Evolutionary conservation across 2,113 vertebrate genomes (phyloP).

Genomic region (Corythoichthys intestinalis): DNA sequence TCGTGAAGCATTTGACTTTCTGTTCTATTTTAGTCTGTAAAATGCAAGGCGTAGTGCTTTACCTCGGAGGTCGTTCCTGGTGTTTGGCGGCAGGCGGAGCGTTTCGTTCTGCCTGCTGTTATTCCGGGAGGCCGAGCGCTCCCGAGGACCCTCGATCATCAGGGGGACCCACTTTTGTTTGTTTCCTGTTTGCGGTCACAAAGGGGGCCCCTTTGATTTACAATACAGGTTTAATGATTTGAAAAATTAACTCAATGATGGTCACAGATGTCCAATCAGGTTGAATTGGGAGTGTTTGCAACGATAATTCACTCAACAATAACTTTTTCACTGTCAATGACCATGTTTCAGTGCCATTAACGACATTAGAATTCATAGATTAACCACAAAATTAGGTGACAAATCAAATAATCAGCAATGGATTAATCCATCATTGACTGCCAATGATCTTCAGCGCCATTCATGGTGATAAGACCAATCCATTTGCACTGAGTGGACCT

Average conservation of each 20-base stretch:
- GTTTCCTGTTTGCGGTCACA: slow-evolving; percentile 76
- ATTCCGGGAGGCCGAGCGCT: slow-evolving; percentile 90
- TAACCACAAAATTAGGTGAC: too few species aligned
- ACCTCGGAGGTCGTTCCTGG: slow-evolving; percentile 90
- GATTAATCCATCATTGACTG: too few species aligned
- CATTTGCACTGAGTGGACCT: too few species aligned
- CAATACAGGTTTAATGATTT: neutral
- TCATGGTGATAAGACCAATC: too few species aligned
- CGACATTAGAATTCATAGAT: too few species aligned
- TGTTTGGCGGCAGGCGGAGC: slow-evolving; percentile 81
- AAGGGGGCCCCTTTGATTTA: neutral
- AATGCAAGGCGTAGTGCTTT: neutral
- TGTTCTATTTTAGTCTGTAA: neutral
- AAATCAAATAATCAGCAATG: too few species aligned
- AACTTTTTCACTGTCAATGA: too few species aligned
- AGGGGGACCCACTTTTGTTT: slow-evolving; percentile 98
- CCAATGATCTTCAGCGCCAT: too few species aligned
- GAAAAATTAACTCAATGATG: neutral
- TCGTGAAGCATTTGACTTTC: neutral
- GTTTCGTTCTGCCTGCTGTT: slow-evolving; percentile 86
- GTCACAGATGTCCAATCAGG: too few species aligned
- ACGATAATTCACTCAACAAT: too few species aligned
- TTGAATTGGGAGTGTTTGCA: too few species aligned
- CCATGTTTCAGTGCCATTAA: too few species aligned
- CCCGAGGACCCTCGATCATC: slow-evolving; percentile 90